phyloP scores from a whole-genome alignment of 2,113 vertebrate species.

The Thalassarche chlororhynchos region DNA sequence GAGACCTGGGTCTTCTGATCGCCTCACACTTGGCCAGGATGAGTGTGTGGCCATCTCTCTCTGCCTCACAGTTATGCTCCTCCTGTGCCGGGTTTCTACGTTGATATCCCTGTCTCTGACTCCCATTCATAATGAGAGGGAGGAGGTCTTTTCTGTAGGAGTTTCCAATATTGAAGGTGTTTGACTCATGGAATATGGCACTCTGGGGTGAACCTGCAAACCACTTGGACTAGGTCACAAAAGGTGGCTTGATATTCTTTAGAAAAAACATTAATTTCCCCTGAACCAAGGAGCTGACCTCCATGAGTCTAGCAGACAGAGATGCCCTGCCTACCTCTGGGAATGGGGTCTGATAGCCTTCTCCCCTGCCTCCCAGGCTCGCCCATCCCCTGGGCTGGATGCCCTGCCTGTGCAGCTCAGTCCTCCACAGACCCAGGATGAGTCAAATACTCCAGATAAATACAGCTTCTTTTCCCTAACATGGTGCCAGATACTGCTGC shows the following conservation, averaged over 20 bases:
- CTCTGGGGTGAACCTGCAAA: background rate
- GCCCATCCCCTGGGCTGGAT: background rate
- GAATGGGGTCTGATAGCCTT: background rate
- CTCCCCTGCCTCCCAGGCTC: background rate
- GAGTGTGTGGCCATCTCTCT: background rate
- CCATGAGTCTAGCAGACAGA: background rate
- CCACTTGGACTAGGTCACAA: background rate
- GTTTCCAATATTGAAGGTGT: background rate
- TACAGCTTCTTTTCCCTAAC: background rate
- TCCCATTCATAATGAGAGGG: background rate
- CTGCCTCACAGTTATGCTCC: background rate
- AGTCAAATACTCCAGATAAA: background rate
- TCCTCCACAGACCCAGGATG: background rate
- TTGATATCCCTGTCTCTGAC: background rate
- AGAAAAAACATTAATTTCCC: background rate
- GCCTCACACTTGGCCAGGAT: background rate
- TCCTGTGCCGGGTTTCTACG: accelerated
- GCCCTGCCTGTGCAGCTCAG: background rate
- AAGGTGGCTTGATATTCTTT: background rate
- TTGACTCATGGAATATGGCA: background rate
- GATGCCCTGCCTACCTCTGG: background rate
- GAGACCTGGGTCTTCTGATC: background rate
- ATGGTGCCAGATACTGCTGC: background rate
- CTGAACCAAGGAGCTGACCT: background rate
- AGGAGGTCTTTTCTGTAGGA: background rate